Evolutionary conservation across 2,113 vertebrate species (phyloP).

Genomic region (Chamaetylas fuelleborni): DNA sequence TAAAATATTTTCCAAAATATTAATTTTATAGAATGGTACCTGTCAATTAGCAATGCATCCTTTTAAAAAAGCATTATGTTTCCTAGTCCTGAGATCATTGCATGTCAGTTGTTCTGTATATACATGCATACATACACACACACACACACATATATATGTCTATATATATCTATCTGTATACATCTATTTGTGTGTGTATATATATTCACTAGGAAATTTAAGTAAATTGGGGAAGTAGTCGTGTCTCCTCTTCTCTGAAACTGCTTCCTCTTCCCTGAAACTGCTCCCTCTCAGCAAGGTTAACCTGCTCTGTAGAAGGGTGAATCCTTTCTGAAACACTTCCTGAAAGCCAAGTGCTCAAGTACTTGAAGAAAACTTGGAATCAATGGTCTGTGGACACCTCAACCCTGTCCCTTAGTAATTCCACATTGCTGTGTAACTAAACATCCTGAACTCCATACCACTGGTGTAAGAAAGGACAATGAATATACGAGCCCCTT

Average conservation of each 20-base stretch:
- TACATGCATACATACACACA: no score
- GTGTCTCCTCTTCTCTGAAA: neutral
- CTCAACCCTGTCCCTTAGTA: neutral
- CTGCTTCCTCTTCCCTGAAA: neutral
- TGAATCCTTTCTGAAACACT: neutral
- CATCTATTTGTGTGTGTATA: no score
- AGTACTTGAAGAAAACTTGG: neutral
- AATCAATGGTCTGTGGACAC: neutral
- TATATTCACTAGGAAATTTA: neutral
- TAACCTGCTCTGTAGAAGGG: neutral
- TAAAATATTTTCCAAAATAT: neutral
- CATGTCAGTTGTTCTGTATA: neutral
- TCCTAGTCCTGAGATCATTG: neutral
- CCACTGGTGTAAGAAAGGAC: neutral
- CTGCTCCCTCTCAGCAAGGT: neutral
- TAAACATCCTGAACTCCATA: neutral
- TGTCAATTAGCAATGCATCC: neutral
- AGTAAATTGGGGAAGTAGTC: neutral
- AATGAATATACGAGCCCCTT: neutral
- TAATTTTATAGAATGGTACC: neutral
- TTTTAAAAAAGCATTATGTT: neutral
- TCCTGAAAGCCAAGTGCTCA: neutral
- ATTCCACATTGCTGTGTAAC: neutral
- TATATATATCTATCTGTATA: neutral
- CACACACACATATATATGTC: no score